Evolutionary conservation across 2,888 invertebrate species (phyloP), one percentile per base, ranked within the genome.

Genomic region (Anticlea derivata): DNA sequence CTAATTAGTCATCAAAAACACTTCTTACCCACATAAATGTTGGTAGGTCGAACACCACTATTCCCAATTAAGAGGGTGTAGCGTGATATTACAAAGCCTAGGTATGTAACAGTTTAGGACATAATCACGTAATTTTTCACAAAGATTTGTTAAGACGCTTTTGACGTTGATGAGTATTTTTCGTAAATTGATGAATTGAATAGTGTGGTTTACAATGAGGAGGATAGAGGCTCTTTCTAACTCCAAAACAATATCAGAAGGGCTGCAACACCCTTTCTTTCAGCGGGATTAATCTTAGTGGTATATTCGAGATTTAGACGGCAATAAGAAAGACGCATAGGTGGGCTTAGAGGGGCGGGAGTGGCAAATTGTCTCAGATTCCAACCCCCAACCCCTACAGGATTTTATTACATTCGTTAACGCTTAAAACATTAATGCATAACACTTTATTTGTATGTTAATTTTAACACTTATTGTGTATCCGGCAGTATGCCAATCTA

Each of bases 321-420:
- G 84, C 87, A 83, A 86, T 89, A 90, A 90, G 89, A 88, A 89
- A 89, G 90, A 90, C 78, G 77, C 83, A 90, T 89, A 87, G 89
- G 88, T 88, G 82, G 85, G 88, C 87, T 88, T 87, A 89, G 66
- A 78, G 80, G 86, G 81, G 83, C 70, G 75, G 68, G 76, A 73
- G 70, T 71, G 80, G 86, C 87, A 86, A 90, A 91, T 88, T 89
- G 89, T 90, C 89, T 89, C 83, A 83, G 84, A 85, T 86, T 83
- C 83, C 75, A 74, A 74, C 80, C 79, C 79, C 70, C 43, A 34
- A 34, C 71, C 75, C 65, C 63, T 68, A 70, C 38, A 76, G 77
- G 82, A 84, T 88, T 89, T 88, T 86, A 89, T 87, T 86, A 85
- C 86, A 86, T 88, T 87, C 84, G 86, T 86, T 88, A 87, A 86